Conservation (phyloP, 2,113 vertebrate genomes). For the Dendropsophus ebraccatus region DNA sequence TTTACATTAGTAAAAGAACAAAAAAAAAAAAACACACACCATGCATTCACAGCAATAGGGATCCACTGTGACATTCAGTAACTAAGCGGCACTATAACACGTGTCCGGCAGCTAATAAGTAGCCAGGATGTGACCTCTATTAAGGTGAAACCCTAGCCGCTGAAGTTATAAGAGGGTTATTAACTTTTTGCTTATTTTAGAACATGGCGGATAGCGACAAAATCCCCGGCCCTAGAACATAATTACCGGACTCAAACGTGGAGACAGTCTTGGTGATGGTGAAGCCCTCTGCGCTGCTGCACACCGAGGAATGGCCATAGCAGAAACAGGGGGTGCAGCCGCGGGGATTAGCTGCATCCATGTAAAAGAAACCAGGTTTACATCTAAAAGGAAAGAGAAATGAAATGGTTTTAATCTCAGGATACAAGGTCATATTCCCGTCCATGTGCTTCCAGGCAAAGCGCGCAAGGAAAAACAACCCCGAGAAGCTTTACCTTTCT, state of each 20-base stretch:
- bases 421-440: neutral
- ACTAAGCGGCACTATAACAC: neutral
- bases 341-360: constrained; percentile 83
- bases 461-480: neutral
- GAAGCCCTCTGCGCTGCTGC: constrained; percentile 83
- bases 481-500: neutral
- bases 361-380: constrained; percentile 93
- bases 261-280: constrained; percentile 79
- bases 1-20: neutral
- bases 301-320: constrained; percentile 95
- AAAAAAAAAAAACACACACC: neutral
- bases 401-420: too few species aligned
- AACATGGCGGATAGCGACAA: neutral
- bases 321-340: constrained; percentile 97
- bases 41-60: neutral
- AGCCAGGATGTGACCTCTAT: neutral
- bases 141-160: constrained; percentile 19
- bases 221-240: neutral
- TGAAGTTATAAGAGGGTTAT: neutral
- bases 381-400: constrained; percentile 77
- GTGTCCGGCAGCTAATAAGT: neutral
- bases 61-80: neutral
- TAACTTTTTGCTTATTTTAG: constrained; percentile 2
- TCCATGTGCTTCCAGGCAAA: neutral
- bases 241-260: constrained; percentile 81